phyloP scores from a whole-genome alignment of 2,888 invertebrate species.

The Alviniconcha strummeri region DNA sequence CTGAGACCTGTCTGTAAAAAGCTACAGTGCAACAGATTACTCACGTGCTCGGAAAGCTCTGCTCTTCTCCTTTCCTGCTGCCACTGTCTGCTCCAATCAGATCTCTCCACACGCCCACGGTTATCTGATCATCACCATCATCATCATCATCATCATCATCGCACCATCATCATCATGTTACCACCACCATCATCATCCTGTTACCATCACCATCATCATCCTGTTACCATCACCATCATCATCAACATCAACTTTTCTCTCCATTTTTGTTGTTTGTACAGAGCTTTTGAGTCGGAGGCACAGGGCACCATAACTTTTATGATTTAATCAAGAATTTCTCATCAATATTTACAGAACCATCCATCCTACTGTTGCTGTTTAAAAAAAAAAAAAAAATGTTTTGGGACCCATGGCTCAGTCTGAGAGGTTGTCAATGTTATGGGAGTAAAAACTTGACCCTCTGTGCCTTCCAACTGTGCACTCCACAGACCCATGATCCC shows the following conservation, averaged over 20 bases:
- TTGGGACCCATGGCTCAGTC: no score
- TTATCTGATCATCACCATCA: slow-evolving; percentile 17
- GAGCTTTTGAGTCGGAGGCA: no score
- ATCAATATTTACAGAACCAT: no score
- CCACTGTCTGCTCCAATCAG: slow-evolving; percentile 23
- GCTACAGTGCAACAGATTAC: not conserved
- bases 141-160: not conserved
- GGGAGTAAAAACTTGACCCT: no score
- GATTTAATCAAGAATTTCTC: no score
- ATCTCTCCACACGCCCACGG: not conserved
- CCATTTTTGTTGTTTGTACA: no score
- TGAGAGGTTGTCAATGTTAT: no score
- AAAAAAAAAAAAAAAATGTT: no score
- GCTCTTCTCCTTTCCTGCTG: slow-evolving; percentile 19
- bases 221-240: not conserved
- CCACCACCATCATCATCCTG: slow-evolving; percentile 2
- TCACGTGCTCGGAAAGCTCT: slow-evolving; percentile 1
- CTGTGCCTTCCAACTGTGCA: no score
- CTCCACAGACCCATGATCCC: not conserved
- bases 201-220: not conserved
- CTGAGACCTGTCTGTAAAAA: no score
- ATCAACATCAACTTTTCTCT: not conserved
- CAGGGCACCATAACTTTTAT: no score
- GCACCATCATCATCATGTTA: not conserved
- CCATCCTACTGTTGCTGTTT: no score